Evolutionary conservation across 2,113 vertebrate species (phyloP).

Genomic region (Triplophysa dalaica): DNA sequence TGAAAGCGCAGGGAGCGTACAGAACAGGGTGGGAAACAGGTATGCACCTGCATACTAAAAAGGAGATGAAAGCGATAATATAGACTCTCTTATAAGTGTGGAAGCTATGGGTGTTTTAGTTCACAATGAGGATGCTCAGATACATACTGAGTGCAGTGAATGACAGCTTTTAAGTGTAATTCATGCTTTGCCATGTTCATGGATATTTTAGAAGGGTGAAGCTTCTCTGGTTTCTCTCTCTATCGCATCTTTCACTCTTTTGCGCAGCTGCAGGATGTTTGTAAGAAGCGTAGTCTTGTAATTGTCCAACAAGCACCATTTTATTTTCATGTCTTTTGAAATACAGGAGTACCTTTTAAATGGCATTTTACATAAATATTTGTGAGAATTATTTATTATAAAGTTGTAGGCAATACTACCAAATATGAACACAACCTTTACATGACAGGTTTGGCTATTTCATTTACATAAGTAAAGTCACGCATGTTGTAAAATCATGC

Average conservation of each 20-base stretch:
- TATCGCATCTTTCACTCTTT: background rate
- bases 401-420: no score
- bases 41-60: slow-evolving; percentile 4
- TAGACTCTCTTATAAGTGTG: slow-evolving; percentile 15
- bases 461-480: no score
- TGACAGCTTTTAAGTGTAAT: background rate
- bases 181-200: slow-evolving; percentile 20
- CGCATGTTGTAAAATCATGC: no score
- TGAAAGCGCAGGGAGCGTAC: slow-evolving; percentile 5
- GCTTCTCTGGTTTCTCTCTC: slow-evolving; percentile 21
- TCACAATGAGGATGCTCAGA: slow-evolving; percentile 27
- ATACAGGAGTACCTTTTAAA: background rate
- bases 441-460: no score
- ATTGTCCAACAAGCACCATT: no score
- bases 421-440: no score
- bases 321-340: background rate
- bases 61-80: slow-evolving; percentile 3
- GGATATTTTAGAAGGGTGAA: slow-evolving; percentile 25
- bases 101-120: slow-evolving; percentile 32
- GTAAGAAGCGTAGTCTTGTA: background rate
- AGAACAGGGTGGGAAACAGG: background rate
- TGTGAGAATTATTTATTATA: no score
- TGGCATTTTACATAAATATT: background rate
- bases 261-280: background rate
- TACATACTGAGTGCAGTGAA: slow-evolving; percentile 24